Evolutionary conservation across 2,797 vertebrate species (phyloP), one percentile per base, ranked within the genome.

Genomic region (Acanthiza pusilla): DNA sequence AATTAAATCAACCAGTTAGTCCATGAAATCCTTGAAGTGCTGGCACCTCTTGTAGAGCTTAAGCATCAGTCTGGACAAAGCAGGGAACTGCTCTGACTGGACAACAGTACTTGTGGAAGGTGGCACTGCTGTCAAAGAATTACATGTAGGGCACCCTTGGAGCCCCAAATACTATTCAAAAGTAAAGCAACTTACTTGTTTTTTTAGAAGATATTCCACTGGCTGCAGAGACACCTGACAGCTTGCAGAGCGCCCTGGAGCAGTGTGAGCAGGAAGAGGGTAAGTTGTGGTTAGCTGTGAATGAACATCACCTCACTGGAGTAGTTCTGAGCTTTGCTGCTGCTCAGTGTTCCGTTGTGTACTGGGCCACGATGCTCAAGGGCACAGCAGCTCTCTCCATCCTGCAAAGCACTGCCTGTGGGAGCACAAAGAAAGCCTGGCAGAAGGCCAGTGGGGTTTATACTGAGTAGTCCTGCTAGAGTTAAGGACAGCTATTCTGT

Each of bases 171-270:
- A 70, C n/a, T 45, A 16, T 14, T 71, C 43, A 81, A 32, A 80
- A 71, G 38, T 66, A 86, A 92, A 65, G 30, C 30, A 51, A 66
- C 36, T 72, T 29, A 13, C 4, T 81, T 82, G 6, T 40, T 72
- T 91, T 68, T 91, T 83, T 26, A 96, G 94, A 86, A 93, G 93
- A 97, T 42, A 48, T 60, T 75, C 79, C 92, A 36, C 10, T 70
- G 57, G 54, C 63, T 34, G n/a, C 60, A 62, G 96, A 95, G 50
- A 89, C 93, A 18, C 19, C 26, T 55, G 98, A 98, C 89, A 98
- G 96, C 74, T 97, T 89, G 79, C 97, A 97, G 88, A 95, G 67
- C 4, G 43, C 91, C 11, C 34, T 74, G 42, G 97, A 98, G 74
- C 79, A 30, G 48, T 73, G 92, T 40, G 94, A 96, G 70, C 67